Conservation (phyloP, 2,797 vertebrate genomes). For the Dromococcyx pavoninus region DNA sequence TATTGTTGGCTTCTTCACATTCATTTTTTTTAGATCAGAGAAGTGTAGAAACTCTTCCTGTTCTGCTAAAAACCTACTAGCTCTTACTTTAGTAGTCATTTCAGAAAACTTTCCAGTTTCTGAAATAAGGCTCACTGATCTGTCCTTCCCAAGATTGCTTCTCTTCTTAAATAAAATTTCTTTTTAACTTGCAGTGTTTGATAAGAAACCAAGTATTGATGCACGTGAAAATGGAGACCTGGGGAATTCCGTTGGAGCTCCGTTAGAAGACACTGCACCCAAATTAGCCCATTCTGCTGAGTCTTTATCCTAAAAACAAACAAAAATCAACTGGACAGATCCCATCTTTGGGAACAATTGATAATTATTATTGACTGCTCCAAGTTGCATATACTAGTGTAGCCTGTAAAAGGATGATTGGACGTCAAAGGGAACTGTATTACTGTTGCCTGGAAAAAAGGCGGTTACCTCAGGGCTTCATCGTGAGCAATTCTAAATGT, state of each 20-base stretch:
- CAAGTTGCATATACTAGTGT: slow-evolving; percentile 63
- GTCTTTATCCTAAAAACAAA: slow-evolving; percentile 81
- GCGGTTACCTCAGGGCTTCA: slow-evolving; percentile 80
- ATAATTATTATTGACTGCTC: slow-evolving; percentile 67
- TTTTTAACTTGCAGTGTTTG: slow-evolving; percentile 79
- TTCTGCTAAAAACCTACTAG: neutral
- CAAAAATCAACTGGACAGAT: slow-evolving; percentile 37
- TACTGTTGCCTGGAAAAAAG: slow-evolving; percentile 72
- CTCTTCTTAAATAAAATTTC: neutral
- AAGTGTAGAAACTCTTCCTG: neutral
- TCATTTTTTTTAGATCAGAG: neutral
- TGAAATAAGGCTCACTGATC: neutral
- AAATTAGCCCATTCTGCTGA: slow-evolving; percentile 82
- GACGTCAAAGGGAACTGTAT: slow-evolving; percentile 68
- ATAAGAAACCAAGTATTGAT: slow-evolving; percentile 86
- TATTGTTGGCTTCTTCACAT: neutral
- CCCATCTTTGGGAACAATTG: slow-evolving; percentile 47
- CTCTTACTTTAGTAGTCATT: neutral
- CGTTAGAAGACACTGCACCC: slow-evolving; percentile 81
- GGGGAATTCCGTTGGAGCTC: slow-evolving; percentile 81
- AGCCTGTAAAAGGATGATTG: slow-evolving; percentile 54
- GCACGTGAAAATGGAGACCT: slow-evolving; percentile 87
- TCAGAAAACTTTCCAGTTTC: neutral
- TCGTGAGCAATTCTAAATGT: slow-evolving; percentile 74
- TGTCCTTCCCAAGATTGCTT: neutral